These are phyloP conservation scores for Nothocercus julius DNA, from an alignment of 2,113 vertebrate species.

Conservation along the genomic window DNA sequence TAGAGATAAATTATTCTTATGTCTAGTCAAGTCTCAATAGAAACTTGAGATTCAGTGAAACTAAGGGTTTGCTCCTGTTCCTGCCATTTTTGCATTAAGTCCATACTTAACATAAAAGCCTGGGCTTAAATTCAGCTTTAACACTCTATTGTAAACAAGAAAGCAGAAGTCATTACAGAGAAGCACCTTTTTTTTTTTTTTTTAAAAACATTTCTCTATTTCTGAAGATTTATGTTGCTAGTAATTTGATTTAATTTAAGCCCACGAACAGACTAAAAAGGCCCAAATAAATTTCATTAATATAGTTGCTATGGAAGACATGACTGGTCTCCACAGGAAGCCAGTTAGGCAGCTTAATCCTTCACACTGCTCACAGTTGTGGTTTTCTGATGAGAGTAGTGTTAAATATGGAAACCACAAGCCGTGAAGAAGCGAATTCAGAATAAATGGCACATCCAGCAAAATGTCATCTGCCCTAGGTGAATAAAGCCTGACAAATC, in stretches of 20 bases:
- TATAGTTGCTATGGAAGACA: constrained; percentile 9
- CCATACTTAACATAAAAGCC: neutral
- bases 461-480: neutral
- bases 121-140: neutral
- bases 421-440: constrained; percentile 21
- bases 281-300: constrained; percentile 25
- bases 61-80: neutral
- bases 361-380: neutral
- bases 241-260: constrained; percentile 23
- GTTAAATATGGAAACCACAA: constrained; percentile 38
- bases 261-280: neutral
- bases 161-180: neutral
- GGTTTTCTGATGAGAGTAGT: neutral
- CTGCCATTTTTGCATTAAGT: neutral
- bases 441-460: neutral
- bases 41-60: neutral
- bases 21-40: neutral
- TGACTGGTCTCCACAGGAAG: constrained; percentile 13
- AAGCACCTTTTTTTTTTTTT: neutral
- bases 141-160: neutral
- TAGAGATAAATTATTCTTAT: neutral
- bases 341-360: constrained; percentile 12
- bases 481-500: neutral
- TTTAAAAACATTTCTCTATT: neutral
- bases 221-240: neutral